phyloP scores from a whole-genome alignment of 2,888 invertebrate species.

The Micoletzkya japonica region DNA sequence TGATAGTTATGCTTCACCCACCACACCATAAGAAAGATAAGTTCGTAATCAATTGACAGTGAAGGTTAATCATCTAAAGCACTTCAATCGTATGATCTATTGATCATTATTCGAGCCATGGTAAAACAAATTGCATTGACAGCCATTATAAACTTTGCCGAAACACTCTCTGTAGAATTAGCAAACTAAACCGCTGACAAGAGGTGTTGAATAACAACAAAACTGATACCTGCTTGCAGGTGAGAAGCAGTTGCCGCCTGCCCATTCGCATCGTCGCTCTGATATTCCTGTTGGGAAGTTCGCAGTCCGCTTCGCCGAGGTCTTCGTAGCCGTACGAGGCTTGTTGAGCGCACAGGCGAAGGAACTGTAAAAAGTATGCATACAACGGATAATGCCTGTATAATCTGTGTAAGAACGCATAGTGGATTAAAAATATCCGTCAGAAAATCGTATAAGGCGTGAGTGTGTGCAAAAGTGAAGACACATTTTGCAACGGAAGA shows the following conservation, averaged over 20 bases:
- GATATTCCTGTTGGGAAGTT: slow-evolving; percentile 9
- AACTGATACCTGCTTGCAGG: slow-evolving; percentile 4
- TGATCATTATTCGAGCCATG: no score
- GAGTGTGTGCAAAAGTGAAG: no score
- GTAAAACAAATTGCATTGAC: no score
- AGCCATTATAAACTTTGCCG: no score
- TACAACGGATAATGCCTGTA: background rate
- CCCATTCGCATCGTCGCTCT: slow-evolving; percentile 12
- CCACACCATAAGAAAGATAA: no score
- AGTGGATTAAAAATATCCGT: background rate
- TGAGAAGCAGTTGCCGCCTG: slow-evolving; percentile 20
- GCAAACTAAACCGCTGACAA: no score
- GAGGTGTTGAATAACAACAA: background rate
- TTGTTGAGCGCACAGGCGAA: slow-evolving; percentile 80
- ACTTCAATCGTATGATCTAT: no score
- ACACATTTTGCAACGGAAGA: no score
- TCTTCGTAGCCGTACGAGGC: slow-evolving; percentile 87
- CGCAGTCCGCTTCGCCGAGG: slow-evolving; percentile 73
- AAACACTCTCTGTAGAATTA: no score
- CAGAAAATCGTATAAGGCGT: background rate
- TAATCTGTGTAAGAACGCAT: background rate
- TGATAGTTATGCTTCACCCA: no score
- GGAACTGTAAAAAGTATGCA: slow-evolving; percentile 73
- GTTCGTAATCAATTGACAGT: no score
- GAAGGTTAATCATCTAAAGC: no score